phyloP scores from a whole-genome alignment of 1,140 invertebrate genomes.

The Macrosteles quadrilineatus region DNA sequence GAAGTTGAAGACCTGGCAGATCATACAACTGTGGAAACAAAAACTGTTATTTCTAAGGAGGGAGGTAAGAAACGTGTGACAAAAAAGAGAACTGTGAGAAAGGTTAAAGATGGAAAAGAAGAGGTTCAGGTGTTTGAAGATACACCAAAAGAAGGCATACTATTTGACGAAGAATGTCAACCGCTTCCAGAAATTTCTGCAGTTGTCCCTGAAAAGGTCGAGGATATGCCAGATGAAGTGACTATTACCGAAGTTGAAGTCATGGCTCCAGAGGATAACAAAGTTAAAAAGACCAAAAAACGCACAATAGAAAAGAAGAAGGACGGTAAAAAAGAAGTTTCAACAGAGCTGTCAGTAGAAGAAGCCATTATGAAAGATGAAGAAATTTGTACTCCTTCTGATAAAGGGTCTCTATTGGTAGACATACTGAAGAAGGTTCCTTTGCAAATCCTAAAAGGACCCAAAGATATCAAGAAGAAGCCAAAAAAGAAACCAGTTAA shows the following conservation, averaged over 20 bases:
- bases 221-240: constrained; percentile 17
- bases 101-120: constrained; percentile 36
- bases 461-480: constrained; percentile 40
- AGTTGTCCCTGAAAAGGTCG: constrained; percentile 21
- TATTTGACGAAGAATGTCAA: constrained; percentile 24
- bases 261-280: constrained; percentile 34
- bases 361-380: constrained; percentile 49
- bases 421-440: constrained; percentile 43
- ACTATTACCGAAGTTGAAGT: constrained; percentile 40
- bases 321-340: constrained; percentile 39
- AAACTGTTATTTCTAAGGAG: constrained; percentile 26
- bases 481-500: constrained; percentile 2
- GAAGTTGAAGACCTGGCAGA: constrained; percentile 20
- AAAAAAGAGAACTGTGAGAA: constrained; percentile 44
- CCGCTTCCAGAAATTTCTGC: constrained; percentile 4
- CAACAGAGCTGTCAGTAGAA: constrained; percentile 42
- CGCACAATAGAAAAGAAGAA: constrained; percentile 43
- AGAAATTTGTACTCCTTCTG: too few species aligned
- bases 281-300: constrained; percentile 41
- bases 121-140: constrained; percentile 43
- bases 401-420: too few species aligned
- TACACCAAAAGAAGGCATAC: constrained; percentile 31
- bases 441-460: constrained; percentile 41
- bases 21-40: constrained; percentile 39
- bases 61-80: constrained; percentile 39